Conservation (phyloP, 1,140 invertebrate species). For the Orchesella cincta region DNA sequence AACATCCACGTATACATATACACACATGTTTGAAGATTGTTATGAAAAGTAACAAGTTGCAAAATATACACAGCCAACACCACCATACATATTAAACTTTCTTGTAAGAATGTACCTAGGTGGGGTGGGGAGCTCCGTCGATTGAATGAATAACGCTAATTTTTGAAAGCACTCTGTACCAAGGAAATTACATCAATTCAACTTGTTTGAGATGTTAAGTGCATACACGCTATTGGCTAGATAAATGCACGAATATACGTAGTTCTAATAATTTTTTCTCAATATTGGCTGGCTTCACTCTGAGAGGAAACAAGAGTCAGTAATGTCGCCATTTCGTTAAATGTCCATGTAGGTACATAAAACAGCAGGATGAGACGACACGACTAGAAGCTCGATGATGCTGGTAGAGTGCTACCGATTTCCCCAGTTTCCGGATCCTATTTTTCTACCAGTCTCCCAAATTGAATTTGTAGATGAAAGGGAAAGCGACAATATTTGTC, state of each 20-base stretch:
- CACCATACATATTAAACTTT: too few species aligned
- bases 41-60: constrained; percentile 2
- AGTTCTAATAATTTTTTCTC: too few species aligned
- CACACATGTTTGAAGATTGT: not conserved
- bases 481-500: constrained; percentile 34
- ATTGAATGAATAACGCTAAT: not conserved
- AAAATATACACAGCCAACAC: not conserved
- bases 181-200: constrained; percentile 10
- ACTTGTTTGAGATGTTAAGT: constrained; percentile 7
- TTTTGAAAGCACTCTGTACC: not conserved
- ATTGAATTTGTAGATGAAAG: constrained; percentile 33
- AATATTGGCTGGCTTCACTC: too few species aligned
- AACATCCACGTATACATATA: not conserved
- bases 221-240: too few species aligned
- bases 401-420: not conserved
- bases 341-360: too few species aligned
- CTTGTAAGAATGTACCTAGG: too few species aligned
- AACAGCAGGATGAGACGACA: too few species aligned
- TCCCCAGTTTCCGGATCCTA: constrained; percentile 16
- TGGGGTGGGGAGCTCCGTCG: too few species aligned
- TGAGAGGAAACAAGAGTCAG: too few species aligned
- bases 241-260: too few species aligned
- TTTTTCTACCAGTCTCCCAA: constrained; percentile 29
- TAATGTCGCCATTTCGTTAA: too few species aligned
- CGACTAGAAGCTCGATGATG: too few species aligned